Conservation (phyloP, 35 echinoderm and acorn worm genomes). For the Heliocidaris erythrogramma region DNA sequence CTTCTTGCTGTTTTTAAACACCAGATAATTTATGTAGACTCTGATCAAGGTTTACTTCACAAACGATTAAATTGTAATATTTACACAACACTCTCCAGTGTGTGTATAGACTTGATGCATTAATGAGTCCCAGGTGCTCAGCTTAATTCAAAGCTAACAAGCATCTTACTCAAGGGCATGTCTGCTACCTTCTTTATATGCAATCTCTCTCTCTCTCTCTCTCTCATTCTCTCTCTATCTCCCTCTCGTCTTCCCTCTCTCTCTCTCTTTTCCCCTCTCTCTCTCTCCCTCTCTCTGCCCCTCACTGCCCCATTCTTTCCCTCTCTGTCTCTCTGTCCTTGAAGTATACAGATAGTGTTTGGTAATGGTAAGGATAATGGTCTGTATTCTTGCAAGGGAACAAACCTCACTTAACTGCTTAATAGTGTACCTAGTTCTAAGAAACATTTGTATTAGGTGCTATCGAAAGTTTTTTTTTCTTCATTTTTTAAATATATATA, state of each 20-base stretch:
- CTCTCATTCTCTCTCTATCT: background rate
- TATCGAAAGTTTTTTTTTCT: too few species aligned
- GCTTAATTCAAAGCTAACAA: background rate
- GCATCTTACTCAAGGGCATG: background rate
- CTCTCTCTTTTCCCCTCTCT: background rate
- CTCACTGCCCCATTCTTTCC: background rate
- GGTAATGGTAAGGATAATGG: too few species aligned
- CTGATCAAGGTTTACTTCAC: too few species aligned
- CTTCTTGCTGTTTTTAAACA: too few species aligned
- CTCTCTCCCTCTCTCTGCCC: background rate
- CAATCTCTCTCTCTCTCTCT: background rate
- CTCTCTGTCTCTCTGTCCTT: background rate
- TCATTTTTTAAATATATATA: too few species aligned
- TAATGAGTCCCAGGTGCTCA: background rate
- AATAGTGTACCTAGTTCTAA: too few species aligned
- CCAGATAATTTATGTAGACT: too few species aligned
- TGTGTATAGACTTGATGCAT: background rate
- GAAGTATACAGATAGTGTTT: too few species aligned
- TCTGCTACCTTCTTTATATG: background rate
- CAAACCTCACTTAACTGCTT: too few species aligned
- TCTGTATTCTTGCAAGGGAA: too few species aligned
- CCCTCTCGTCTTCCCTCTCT: background rate
- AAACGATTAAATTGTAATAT: too few species aligned
- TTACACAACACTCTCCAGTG: background rate
- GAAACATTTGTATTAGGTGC: too few species aligned